phyloP scores from a whole-genome alignment of 2,888 invertebrate genomes.

The Torymus aiolomorphi region DNA sequence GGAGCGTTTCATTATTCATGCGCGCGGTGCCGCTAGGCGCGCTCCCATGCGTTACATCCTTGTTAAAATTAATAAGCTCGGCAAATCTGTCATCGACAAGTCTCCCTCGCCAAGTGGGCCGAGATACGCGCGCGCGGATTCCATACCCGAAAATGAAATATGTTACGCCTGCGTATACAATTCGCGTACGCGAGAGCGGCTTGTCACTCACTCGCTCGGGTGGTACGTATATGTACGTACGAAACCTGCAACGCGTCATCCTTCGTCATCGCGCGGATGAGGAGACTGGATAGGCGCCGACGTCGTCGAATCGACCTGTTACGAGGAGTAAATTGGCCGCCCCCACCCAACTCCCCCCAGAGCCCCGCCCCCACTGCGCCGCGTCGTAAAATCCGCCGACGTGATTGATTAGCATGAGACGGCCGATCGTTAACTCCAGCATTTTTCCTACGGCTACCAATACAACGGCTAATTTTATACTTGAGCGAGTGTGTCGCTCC shows the following conservation, averaged over 20 bases:
- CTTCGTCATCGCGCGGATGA: slow-evolving; percentile 63
- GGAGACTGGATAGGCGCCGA: slow-evolving; percentile 47
- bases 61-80: slow-evolving; percentile 52
- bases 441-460: slow-evolving; percentile 42
- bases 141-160: slow-evolving; percentile 43
- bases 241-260: slow-evolving; percentile 60
- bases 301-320: slow-evolving; percentile 65
- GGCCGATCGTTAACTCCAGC: slow-evolving; percentile 63
- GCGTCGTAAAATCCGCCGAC: slow-evolving; percentile 65
- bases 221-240: slow-evolving; percentile 32
- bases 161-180: slow-evolving; percentile 42
- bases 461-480: slow-evolving; percentile 18
- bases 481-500: not conserved
- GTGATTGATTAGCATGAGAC: slow-evolving; percentile 70
- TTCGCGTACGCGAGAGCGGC: slow-evolving; percentile 7
- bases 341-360: slow-evolving; percentile 29
- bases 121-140: slow-evolving; percentile 7
- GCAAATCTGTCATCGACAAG: slow-evolving; percentile 33
- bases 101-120: not conserved
- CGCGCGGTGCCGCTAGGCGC: not conserved
- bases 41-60: not conserved
- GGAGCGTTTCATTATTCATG: slow-evolving; percentile 28
- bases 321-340: slow-evolving; percentile 67
- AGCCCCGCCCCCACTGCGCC: not conserved
- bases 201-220: no score